A percentile compares a stretch with the other conserved stretches of the same genome.
Evolutionary conservation across 2,797 vertebrate genomes (phyloP).

Genomic region (Brachyalestes nurse): DNA sequence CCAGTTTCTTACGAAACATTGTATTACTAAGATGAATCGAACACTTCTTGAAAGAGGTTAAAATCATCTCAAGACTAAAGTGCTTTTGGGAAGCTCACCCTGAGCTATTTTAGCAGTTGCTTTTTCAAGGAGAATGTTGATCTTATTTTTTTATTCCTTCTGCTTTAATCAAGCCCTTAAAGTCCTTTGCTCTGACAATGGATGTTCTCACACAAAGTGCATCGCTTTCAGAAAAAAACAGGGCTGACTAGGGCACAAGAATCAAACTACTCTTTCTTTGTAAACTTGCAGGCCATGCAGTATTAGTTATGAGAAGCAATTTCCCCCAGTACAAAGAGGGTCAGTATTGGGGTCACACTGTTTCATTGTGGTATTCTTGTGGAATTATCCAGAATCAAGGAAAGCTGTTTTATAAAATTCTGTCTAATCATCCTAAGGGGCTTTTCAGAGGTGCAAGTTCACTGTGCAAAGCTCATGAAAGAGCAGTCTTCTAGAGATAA

Average conservation of each 20-base stretch:
- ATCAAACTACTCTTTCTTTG: conserved; percentile 6
- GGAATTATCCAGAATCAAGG: conserved; percentile 71
- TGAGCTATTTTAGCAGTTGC: neutral
- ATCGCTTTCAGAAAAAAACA: neutral
- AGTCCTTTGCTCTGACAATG: neutral
- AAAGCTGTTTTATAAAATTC: conserved; percentile 67
- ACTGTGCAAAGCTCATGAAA: conserved; percentile 56
- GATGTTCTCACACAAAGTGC: neutral
- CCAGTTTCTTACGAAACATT: conserved; percentile 1
- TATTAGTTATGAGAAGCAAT: conserved; percentile 72
- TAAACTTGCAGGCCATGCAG: conserved; percentile 15
- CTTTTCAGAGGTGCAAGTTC: conserved; percentile 69
- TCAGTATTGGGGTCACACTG: conserved; percentile 66
- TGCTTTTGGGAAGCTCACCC: conserved; percentile 20
- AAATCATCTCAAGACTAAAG: neutral
- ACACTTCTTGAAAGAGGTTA: neutral
- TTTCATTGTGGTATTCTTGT: conserved; percentile 63
- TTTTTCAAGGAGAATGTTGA: conserved; percentile 23
- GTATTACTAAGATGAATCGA: conserved; percentile 14
- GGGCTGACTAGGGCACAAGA: neutral
- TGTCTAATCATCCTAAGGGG: conserved; percentile 70
- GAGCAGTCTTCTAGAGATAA: conserved; percentile 63
- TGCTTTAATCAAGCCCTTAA: conserved; percentile 15
- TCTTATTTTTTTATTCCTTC: neutral
- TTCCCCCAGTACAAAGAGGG: conserved; percentile 70